Evolutionary conservation across 2,113 vertebrate genomes (phyloP).

Genomic region (Spermophilus dauricus): DNA sequence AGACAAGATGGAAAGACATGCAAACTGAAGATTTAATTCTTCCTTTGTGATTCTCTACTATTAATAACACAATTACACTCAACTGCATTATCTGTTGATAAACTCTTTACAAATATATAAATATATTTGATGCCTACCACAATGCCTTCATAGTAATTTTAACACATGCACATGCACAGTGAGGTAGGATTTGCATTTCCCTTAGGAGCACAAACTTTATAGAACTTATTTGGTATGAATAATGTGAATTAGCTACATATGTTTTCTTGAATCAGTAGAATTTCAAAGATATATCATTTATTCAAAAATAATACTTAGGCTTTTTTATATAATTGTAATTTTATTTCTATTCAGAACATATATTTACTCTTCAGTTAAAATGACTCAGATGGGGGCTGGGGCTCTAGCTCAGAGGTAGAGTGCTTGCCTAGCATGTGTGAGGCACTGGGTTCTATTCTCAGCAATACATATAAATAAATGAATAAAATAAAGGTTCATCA

Average conservation of each 20-base stretch:
- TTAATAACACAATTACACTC: not conserved
- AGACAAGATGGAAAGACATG: not conserved
- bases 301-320: not conserved
- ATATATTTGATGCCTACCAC: not conserved
- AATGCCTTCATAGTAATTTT: not conserved
- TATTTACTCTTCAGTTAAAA: not conserved
- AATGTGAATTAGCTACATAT: not conserved
- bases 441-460: too few relatives aligned
- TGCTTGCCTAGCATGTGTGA: too few relatives aligned
- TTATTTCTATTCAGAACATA: conserved; percentile 27
- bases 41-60: not conserved
- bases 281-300: conserved; percentile 7
- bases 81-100: not conserved
- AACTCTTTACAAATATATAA: not conserved
- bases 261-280: conserved; percentile 5
- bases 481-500: too few relatives aligned
- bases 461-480: too few relatives aligned
- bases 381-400: not conserved
- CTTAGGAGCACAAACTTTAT: not conserved
- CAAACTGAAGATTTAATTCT: not conserved
- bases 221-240: not conserved
- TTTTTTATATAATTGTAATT: not conserved
- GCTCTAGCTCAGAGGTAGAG: too few relatives aligned
- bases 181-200: not conserved
- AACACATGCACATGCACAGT: not conserved